Base-by-base conservation (phyloP, 2,888 invertebrate species). In the Elysia crispata region DNA sequence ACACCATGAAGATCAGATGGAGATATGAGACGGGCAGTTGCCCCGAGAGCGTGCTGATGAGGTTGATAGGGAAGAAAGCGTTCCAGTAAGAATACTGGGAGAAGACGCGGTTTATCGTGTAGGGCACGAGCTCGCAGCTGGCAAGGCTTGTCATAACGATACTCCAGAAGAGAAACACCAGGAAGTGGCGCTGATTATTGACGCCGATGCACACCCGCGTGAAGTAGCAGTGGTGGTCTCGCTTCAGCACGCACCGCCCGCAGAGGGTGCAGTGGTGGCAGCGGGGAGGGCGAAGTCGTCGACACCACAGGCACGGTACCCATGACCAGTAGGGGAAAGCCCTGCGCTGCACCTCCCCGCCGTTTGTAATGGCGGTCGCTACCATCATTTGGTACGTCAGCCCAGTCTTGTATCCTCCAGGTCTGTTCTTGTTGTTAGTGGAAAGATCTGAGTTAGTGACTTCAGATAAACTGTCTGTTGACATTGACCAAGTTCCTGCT, bases 141-240 rank as follows among this genome's bases (percentile, higher is more conserved):
- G 86, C 85, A 76, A 85, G 89, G n/a, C 82, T 66, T 15, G 86
- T 86, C 0, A 84, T 86, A 6, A 87, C 57, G 8, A 83, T 79
- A 0, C 86, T 80, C 88, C 89, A 91, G 81, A 90, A 88, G 18
- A 86, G 83, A 80, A 90, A 89, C 18, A 89, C 86, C n/a, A 87
- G 79, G 75, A 90, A 91, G 83, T 89, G 86, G 28, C 90, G 85
- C 57, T 88, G 87, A 83, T 91, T 91, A 67, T 85, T 81, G 75
- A 86, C 85, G 0, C 91, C 91, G 23, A 91, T 83, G 80, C 91
- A 91, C 18, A 86, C 82, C 13, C 88, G 86, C 1, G 89, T 85
- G 79, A 91, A 87, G 83, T 88, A 90, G 78, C 91, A 91, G 82
- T 91, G 91, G 81, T 91, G 91, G 84, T 91, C 91, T 1, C 91